Evolutionary conservation across 2,797 vertebrate genomes (phyloP).

Genomic region (Neosalanx taihuensis): DNA sequence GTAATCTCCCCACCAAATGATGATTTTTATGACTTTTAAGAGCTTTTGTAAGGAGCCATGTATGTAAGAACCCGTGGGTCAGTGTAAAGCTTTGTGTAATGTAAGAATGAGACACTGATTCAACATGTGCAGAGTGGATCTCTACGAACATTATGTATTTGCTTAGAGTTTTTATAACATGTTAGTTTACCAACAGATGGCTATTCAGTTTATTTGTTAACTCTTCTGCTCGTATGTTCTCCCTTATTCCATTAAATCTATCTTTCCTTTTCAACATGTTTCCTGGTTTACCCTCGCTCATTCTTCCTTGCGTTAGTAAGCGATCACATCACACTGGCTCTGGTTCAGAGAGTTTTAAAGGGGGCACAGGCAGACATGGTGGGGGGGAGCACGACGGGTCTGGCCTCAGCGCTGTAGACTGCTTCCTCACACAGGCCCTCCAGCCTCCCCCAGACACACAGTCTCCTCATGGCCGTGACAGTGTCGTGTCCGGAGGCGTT

Average conservation of each 20-base stretch:
- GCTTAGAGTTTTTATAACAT: conserved; percentile 45
- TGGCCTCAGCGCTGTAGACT: conserved; percentile 6
- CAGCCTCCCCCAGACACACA: conserved; percentile 22
- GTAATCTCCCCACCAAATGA: neutral
- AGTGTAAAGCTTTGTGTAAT: conserved; percentile 25
- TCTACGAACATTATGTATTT: conserved; percentile 1
- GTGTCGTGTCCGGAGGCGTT: neutral
- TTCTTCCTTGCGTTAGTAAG: conserved; percentile 1
- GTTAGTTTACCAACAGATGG: conserved; percentile 45
- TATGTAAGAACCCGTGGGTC: conserved; percentile 32
- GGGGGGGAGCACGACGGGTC: neutral
- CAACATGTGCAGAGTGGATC: conserved; percentile 16
- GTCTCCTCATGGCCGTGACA: conserved; percentile 4
- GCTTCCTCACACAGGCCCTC: neutral
- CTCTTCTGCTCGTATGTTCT: conserved; percentile 48
- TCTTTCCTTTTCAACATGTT: conserved; percentile 37
- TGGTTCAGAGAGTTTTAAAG: neutral
- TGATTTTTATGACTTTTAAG: conserved; percentile 11
- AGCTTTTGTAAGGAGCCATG: conserved; percentile 34
- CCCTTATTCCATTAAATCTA: conserved; percentile 65
- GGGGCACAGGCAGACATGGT: too few species aligned
- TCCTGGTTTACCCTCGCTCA: conserved; percentile 5
- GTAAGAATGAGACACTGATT: conserved; percentile 23
- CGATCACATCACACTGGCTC: neutral
- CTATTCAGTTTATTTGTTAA: conserved; percentile 43